These are phyloP conservation scores for Gnathonemus longibarbis DNA, from an alignment of 2,113 vertebrate genomes.

Conservation along the genomic window DNA sequence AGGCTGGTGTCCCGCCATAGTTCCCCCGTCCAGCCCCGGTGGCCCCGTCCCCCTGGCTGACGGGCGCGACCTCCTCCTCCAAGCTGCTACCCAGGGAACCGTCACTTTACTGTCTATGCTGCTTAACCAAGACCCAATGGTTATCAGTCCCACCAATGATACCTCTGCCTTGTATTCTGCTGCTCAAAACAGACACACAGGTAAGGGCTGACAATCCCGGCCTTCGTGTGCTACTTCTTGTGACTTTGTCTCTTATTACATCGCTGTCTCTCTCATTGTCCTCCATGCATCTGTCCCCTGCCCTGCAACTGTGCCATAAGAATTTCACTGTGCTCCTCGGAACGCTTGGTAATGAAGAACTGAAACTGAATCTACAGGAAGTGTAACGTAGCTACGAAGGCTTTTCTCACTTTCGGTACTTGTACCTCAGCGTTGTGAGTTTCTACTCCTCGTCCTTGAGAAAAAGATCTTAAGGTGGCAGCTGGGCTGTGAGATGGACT, in stretches of 20 bases:
- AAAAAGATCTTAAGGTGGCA: background rate
- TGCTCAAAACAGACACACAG: slow-evolving; percentile 93
- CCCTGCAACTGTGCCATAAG: background rate
- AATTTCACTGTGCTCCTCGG: background rate
- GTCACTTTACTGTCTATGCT: slow-evolving; percentile 99
- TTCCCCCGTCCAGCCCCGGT: slow-evolving; percentile 81
- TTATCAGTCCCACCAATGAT: slow-evolving; percentile 73
- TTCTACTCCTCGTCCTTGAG: background rate
- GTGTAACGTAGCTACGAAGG: background rate
- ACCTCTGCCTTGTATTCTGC: slow-evolving; percentile 98
- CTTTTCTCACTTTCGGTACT: background rate
- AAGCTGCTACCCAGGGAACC: slow-evolving; percentile 99
- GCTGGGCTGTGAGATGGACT: background rate
- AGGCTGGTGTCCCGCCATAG: slow-evolving; percentile 99
- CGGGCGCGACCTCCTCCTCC: slow-evolving; percentile 94
- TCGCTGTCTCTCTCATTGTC: background rate
- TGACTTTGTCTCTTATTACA: background rate
- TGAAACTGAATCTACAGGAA: background rate
- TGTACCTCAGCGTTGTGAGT: background rate
- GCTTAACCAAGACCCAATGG: slow-evolving; percentile 95
- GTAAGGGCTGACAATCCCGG: slow-evolving; percentile 49
- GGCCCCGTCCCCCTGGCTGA: slow-evolving; percentile 98
- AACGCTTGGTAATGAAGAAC: background rate
- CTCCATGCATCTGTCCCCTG: background rate
- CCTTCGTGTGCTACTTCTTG: background rate